These are phyloP conservation scores for Smithornis capensis DNA, from an alignment of 2,113 vertebrate genomes.

Conservation along the genomic window DNA sequence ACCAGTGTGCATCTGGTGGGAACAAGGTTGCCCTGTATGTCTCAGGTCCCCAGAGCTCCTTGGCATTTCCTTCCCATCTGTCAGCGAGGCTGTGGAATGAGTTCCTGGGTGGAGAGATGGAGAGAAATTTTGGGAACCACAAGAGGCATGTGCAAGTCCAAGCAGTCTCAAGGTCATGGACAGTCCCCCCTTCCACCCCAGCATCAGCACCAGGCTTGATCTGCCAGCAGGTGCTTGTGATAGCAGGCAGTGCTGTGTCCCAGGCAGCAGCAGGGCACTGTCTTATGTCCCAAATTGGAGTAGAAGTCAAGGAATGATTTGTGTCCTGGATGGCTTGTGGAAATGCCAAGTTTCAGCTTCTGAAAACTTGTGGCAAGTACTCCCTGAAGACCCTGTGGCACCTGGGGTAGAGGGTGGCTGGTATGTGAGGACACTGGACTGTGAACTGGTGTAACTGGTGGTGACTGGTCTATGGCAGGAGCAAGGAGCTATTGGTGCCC, in stretches of 20 bases:
- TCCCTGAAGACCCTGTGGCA: not conserved
- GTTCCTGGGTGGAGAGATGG: not conserved
- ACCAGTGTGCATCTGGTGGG: not conserved
- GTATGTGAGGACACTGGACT: not conserved
- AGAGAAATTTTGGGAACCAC: not conserved
- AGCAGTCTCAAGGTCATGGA: not conserved
- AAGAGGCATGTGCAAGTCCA: not conserved
- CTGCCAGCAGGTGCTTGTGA: not conserved
- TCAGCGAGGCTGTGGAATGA: not conserved
- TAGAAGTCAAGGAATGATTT: not conserved
- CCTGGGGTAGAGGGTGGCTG: not conserved
- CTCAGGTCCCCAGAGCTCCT: not conserved
- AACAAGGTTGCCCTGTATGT: not conserved
- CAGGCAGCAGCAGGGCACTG: not conserved
- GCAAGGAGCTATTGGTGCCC: not conserved
- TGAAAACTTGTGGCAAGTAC: not conserved
- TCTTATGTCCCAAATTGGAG: not conserved
- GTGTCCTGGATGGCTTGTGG: not conserved
- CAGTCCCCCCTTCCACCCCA: not conserved
- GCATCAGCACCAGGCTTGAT: not conserved
- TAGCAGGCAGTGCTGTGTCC: not conserved
- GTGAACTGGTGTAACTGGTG: not conserved
- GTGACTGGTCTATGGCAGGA: not conserved
- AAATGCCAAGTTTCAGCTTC: not conserved
- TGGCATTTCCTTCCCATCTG: not conserved